These are phyloP conservation scores for Bombus confusus DNA, from an alignment of 1,140 invertebrate species.

Conservation along the genomic window DNA sequence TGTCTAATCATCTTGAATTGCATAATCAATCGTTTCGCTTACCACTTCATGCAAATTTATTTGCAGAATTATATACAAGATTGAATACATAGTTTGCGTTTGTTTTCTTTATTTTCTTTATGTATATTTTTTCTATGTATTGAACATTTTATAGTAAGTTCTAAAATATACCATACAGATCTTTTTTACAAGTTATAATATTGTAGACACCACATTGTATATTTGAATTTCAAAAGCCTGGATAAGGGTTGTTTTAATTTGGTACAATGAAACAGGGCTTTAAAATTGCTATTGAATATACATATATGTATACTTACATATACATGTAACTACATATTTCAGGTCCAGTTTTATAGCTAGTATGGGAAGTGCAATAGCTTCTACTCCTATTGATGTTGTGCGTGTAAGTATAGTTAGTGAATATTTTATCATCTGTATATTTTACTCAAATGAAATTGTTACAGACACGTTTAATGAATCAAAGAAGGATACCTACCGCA, in stretches of 20 bases:
- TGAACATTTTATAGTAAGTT: neutral
- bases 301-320: neutral
- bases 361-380: slow-evolving; percentile 95
- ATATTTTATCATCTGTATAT: slow-evolving; percentile 11
- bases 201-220: slow-evolving; percentile 27
- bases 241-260: slow-evolving; percentile 70
- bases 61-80: slow-evolving; percentile 25
- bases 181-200: neutral
- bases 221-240: slow-evolving; percentile 51
- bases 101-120: neutral
- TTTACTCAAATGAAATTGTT: slow-evolving; percentile 16
- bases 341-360: slow-evolving; percentile 96
- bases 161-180: neutral
- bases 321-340: slow-evolving; percentile 72
- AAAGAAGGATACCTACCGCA: slow-evolving; percentile 86
- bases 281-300: neutral
- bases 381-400: slow-evolving; percentile 97
- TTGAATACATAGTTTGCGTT: slow-evolving; percentile 20
- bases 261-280: slow-evolving; percentile 9
- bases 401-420: slow-evolving; percentile 86
- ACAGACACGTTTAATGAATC: slow-evolving; percentile 96
- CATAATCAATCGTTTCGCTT: slow-evolving; percentile 57
- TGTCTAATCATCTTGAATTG: slow-evolving; percentile 60
- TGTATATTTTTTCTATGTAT: neutral
- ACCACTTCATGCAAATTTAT: slow-evolving; percentile 47